Conservation (phyloP, 2,113 vertebrate genomes). For the Gallinago jamesoni region DNA sequence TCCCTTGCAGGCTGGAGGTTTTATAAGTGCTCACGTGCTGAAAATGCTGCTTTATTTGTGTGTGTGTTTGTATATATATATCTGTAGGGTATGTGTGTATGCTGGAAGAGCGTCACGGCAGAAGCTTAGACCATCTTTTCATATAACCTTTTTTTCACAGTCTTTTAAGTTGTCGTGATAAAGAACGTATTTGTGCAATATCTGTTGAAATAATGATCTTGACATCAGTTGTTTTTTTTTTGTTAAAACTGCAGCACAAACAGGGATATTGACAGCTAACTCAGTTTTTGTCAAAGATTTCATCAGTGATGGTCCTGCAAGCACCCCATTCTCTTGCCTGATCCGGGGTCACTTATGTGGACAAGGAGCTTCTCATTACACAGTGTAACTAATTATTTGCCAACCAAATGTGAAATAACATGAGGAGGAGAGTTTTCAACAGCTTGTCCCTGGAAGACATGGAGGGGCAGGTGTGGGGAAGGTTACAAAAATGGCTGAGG, state of each 20-base stretch:
- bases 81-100: neutral
- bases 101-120: neutral
- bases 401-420: neutral
- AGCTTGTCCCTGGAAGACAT: neutral
- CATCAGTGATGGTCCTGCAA: neutral
- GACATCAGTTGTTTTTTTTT: neutral
- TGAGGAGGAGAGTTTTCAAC: slow-evolving; percentile 27
- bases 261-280: neutral
- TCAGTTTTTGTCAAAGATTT: neutral
- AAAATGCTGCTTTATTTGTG: neutral
- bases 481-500: neutral
- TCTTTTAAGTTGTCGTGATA: neutral
- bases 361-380: neutral
- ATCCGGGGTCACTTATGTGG: neutral
- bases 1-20: neutral
- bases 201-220: neutral
- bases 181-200: neutral
- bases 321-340: neutral
- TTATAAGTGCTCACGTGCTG: neutral
- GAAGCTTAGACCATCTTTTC: neutral
- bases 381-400: neutral
- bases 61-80: too few relatives aligned
- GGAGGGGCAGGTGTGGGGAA: slow-evolving; percentile 38
- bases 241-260: neutral
- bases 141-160: neutral